These are phyloP conservation scores for Lymantria dispar DNA, from an alignment of 2,888 invertebrate species.

Conservation along the genomic window DNA sequence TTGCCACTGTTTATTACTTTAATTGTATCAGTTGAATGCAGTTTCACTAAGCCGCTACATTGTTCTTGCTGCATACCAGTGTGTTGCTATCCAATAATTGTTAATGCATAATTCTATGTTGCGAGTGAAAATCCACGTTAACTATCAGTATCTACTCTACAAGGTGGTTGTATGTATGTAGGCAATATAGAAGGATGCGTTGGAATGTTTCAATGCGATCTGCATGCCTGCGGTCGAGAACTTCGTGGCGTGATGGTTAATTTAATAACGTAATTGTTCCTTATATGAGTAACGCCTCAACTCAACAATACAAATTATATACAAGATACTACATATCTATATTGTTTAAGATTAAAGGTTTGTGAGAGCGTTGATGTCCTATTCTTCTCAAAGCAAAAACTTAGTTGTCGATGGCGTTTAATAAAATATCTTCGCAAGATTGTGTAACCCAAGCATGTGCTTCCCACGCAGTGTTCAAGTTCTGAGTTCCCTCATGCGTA, in stretches of 20 bases:
- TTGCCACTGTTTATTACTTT: conserved; percentile 67
- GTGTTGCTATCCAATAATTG: conserved; percentile 57
- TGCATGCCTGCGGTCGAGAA: conserved; percentile 39
- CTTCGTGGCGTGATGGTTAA: conserved; percentile 38
- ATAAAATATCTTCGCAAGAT: conserved; percentile 67
- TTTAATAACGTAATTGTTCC: conserved; percentile 33
- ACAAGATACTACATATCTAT: not conserved
- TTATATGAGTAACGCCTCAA: conserved; percentile 9
- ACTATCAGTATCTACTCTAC: conserved; percentile 42
- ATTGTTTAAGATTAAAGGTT: conserved; percentile 2
- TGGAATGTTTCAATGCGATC: conserved; percentile 45
- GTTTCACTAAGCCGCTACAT: conserved; percentile 67
- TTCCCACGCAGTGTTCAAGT: conserved; percentile 75
- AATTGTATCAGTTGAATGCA: conserved; percentile 74
- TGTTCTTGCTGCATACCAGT: conserved; percentile 64
- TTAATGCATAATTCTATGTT: conserved; percentile 70
- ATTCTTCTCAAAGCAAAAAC: conserved; percentile 16
- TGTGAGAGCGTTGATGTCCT: not conserved
- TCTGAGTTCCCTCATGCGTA: conserved; percentile 64
- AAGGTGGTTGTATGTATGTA: conserved; percentile 55
- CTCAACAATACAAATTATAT: conserved; percentile 6
- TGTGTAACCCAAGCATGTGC: conserved; percentile 77
- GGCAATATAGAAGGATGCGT: conserved; percentile 50
- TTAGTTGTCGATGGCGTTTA: conserved; percentile 40
- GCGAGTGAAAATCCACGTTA: conserved; percentile 66